These are phyloP conservation scores for Ctenomys sociabilis DNA, from an alignment of 2,113 vertebrate species.

Conservation along the genomic window DNA sequence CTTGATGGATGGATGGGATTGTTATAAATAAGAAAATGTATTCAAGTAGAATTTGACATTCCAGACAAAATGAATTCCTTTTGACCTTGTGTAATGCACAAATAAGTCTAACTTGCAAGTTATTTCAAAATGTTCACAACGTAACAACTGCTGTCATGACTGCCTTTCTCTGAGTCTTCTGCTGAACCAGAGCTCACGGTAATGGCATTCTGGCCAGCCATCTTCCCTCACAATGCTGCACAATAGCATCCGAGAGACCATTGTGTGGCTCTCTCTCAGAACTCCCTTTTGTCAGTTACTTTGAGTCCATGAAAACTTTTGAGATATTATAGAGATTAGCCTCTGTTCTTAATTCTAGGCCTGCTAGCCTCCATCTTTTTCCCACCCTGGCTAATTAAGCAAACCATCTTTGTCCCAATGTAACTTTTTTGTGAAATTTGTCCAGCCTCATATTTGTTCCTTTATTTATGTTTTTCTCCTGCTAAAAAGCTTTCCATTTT, in stretches of 20 bases:
- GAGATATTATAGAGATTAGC: neutral
- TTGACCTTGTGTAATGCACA: slow-evolving; percentile 25
- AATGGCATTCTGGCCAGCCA: neutral
- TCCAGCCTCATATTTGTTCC: neutral
- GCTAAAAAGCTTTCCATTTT: neutral
- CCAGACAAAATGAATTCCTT: slow-evolving; percentile 25
- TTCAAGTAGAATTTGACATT: slow-evolving; percentile 13
- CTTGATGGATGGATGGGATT: neutral
- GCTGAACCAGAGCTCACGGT: neutral
- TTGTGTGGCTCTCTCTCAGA: neutral
- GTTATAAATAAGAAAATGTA: neutral
- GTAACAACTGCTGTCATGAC: neutral
- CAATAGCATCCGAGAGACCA: neutral
- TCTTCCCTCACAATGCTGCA: neutral
- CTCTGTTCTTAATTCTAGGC: neutral
- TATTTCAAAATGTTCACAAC: neutral
- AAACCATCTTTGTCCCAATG: neutral
- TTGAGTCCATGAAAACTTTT: neutral
- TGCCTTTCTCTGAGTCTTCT: neutral
- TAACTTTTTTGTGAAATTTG: neutral
- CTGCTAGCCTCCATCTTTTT: neutral
- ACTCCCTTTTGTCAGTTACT: neutral
- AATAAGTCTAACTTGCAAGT: neutral
- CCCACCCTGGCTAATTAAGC: neutral
- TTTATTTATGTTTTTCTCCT: neutral